Evolutionary conservation across 2,113 vertebrate genomes (phyloP), one percentile per base, ranked within the genome.

Genomic region (Anguilla rostrata): DNA sequence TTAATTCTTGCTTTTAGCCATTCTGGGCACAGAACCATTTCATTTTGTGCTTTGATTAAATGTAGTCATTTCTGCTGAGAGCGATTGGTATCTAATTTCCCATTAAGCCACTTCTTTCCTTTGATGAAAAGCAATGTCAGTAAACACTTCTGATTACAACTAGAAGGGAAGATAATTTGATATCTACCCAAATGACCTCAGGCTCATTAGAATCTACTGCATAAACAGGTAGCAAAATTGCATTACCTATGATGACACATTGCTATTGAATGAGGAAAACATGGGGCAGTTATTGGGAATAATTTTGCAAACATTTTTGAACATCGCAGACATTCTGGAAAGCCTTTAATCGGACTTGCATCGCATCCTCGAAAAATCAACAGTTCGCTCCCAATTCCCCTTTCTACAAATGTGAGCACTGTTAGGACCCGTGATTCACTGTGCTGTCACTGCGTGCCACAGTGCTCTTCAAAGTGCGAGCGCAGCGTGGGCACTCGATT

Each of bases 21-120:
- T 26, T 66, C 60, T 57, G 49, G 22, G 53, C 15, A 53, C 7
- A 34, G 43, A 53, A 34, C 26, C 49, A 7, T 56, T 39, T 39
- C n/a, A 57, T 83, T 56, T 83, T 80, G 78, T 40, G 16, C 39
- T 41, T 80, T 80, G 78, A 20, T 34, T 39, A 80, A 39, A 80
- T 12, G 39, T 41, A n/a, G 7, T 80, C 39, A 41, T 12, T 75
- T 7, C 71, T 34, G 0, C 2, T 75, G 7, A 12, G 11, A 29
- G 26, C 34, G 18, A 66, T 66, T 66, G 18, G 60, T 66, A 26
- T 66, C 22, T 26, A 66, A 66, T 66, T 1, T 66, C 20, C 60
- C 60, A 22, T 66, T 26, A 66, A 66, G 18, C 18, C 18, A 66
- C 18, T 22, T 22, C 8, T 66, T 66, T 22, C 22, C 60, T 26